Conservation (phyloP, 2,797 vertebrate genomes). For the Sebastes steindachneri region DNA sequence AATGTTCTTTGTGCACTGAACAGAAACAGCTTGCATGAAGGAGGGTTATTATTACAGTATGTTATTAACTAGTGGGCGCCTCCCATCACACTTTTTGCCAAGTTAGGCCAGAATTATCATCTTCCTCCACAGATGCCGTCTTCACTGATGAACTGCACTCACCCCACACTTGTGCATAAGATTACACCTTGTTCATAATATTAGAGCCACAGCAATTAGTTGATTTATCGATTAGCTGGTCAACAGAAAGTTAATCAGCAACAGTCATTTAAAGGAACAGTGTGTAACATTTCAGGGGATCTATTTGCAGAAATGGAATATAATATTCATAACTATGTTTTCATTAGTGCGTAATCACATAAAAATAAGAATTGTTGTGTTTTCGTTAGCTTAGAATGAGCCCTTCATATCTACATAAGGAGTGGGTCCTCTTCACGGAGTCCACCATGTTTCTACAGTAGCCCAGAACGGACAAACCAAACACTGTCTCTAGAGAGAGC, state of each 20-base stretch:
- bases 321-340: too few relatives aligned
- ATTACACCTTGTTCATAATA: neutral
- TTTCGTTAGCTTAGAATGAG: too few relatives aligned
- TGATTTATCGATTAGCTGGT: neutral
- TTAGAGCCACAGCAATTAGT: neutral
- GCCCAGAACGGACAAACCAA: too few relatives aligned
- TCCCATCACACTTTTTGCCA: neutral
- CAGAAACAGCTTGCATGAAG: neutral
- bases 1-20: neutral
- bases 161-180: neutral
- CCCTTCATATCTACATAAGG: rapidly evolving
- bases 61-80: neutral
- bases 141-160: neutral
- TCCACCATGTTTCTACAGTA: too few relatives aligned
- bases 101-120: neutral
- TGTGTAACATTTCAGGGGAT: too few relatives aligned
- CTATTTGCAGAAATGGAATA: too few relatives aligned
- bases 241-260: too few relatives aligned
- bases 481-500: too few relatives aligned
- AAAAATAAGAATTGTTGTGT: too few relatives aligned
- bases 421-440: too few relatives aligned
- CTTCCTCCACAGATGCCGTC: neutral
- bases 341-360: neutral
- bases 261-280: too few relatives aligned
- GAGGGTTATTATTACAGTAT: neutral